Evolutionary conservation across 2,113 vertebrate species (phyloP).

Genomic region (Eurystomus gularis): DNA sequence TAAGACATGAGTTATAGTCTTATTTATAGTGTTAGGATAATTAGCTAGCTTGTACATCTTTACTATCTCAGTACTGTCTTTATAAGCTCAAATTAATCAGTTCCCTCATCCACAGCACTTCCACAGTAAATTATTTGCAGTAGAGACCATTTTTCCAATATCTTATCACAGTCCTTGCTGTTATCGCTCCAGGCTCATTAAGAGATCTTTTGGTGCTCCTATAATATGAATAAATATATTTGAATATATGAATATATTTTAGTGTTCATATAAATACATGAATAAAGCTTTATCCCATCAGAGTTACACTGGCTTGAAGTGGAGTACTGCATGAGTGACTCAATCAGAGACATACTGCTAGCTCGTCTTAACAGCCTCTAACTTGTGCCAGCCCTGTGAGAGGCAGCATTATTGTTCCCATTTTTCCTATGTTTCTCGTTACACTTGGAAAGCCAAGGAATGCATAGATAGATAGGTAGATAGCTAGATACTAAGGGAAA

Average conservation of each 20-base stretch:
- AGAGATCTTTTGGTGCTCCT: background rate
- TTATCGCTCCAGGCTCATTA: background rate
- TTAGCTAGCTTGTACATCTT: background rate
- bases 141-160: background rate
- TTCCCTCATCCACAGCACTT: background rate
- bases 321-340: background rate
- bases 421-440: background rate
- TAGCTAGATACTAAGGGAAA: background rate
- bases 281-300: background rate
- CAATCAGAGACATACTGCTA: background rate
- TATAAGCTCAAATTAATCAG: background rate
- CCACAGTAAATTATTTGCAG: background rate
- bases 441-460: background rate
- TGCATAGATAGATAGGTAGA: background rate
- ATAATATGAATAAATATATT: slow-evolving; percentile 1
- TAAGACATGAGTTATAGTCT: background rate
- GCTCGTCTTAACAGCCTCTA: background rate
- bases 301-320: background rate
- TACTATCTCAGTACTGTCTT: background rate
- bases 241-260: slow-evolving; percentile 1
- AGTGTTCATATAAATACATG: background rate
- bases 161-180: background rate
- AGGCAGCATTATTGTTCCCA: background rate
- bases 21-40: background rate
- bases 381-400: background rate